Evolutionary conservation across 2,797 vertebrate genomes (phyloP).

Genomic region (Erethizon dorsatum): DNA sequence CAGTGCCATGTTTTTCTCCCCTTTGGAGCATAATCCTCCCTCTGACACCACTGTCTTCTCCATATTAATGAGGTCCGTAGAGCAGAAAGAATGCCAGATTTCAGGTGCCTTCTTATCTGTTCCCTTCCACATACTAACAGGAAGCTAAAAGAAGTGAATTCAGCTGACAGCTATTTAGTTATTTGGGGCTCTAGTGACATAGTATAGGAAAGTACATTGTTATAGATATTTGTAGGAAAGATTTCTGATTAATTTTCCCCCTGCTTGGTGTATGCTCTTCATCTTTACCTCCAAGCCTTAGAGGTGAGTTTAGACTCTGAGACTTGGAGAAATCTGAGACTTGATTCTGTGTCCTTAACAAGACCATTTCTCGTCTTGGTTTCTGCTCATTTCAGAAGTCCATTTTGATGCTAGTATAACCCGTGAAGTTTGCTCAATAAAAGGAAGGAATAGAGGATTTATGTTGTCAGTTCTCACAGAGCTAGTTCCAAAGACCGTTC

Average conservation of each 20-base stretch:
- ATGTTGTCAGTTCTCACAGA: neutral
- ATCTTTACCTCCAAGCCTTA: neutral
- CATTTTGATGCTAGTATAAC: slow-evolving; percentile 12
- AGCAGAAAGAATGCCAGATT: slow-evolving; percentile 56
- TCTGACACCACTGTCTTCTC: slow-evolving; percentile 55
- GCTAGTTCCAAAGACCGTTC: neutral
- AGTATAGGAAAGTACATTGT: neutral
- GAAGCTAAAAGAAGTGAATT: slow-evolving; percentile 47
- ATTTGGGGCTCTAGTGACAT: neutral
- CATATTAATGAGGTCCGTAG: slow-evolving; percentile 71
- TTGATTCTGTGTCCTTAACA: neutral
- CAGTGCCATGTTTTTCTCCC: slow-evolving; percentile 59
- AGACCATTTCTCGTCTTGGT: neutral
- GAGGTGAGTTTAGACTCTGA: neutral
- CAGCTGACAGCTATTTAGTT: slow-evolving; percentile 40
- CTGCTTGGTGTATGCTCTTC: neutral
- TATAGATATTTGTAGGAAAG: neutral
- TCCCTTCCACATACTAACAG: neutral
- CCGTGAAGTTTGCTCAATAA: neutral
- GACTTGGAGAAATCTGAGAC: neutral
- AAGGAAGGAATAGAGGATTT: slow-evolving; percentile 17
- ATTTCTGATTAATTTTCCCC: neutral
- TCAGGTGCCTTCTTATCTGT: slow-evolving; percentile 59
- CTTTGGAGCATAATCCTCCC: slow-evolving; percentile 64
- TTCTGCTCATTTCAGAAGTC: neutral